Base-by-base conservation (phyloP, 1,140 invertebrate genomes). In the Stenopsyche tienmushanensis region DNA sequence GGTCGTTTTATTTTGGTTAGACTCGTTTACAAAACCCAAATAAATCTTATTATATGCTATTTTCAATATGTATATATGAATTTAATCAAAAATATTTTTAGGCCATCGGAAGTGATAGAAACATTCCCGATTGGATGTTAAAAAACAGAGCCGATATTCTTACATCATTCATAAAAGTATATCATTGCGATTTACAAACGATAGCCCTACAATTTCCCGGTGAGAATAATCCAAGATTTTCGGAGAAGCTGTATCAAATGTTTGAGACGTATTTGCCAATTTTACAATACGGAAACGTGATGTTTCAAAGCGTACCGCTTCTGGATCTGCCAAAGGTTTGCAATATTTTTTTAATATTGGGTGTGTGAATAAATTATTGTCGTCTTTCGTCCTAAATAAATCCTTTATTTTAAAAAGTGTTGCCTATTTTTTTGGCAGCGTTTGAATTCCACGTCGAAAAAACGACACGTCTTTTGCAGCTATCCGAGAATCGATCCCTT, bases 241-340 rank as follows among this genome's bases (percentile, higher is more conserved):
- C 84, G 0, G 88, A 90, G 71, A 92, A 90, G 73, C 78, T 94
- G 20, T 90, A 90, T 76, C 86, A 88, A 73, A 89, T 92, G 73
- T 90, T 93, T 73, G 90, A 93, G 78, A 91, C 89, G 17, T 93
- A 92, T 77, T 80, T 93, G 50, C 90, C 90, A 34, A 86, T 92
- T 72, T 78, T 93, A 54, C 88, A 89, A 72, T 88, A 86, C 64
- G 88, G 87, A 57, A 87, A 88, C 17, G 88, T 89, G 76, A 85
- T 90, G 69, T 92, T 93, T 76, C 88, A 88, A 50, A 85, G 89
- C 71, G 85, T 90, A 67, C 88, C 90, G 42, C 85, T 87, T 74
- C 76, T 92, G 65, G 86, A 85, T 74, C 82, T 93, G 67, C 90
- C 91, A 47, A 92, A 92, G 82, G 90, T 91, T n/a, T n/a, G n/a